phyloP scores from a whole-genome alignment of 1,140 invertebrate genomes.

The Drosophila punjabiensis region DNA sequence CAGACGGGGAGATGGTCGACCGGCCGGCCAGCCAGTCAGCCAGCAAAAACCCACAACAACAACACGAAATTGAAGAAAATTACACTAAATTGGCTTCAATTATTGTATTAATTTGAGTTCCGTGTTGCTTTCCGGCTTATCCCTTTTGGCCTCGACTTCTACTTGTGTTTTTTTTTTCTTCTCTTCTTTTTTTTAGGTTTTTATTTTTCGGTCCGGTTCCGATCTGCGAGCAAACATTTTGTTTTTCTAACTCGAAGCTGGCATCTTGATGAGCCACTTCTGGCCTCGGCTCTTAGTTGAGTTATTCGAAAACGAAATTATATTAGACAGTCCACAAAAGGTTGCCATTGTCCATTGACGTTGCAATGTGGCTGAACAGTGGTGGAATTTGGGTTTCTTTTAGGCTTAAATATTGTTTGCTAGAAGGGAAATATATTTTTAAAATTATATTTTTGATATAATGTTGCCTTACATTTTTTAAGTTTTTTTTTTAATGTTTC shows the following conservation, averaged over 20 bases:
- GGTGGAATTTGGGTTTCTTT: not conserved
- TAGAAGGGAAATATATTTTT: not conserved
- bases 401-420: too few relatives aligned
- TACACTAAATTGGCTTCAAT: conserved; percentile 85
- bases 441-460: too few relatives aligned
- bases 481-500: too few relatives aligned
- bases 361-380: conserved; percentile 28
- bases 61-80: conserved; percentile 75
- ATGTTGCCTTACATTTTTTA: rapidly evolving
- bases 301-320: conserved; percentile 75
- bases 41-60: conserved; percentile 50
- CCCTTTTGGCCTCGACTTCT: conserved; percentile 65
- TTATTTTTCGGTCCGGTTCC: conserved; percentile 31
- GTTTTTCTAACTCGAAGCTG: conserved; percentile 76
- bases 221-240: conserved; percentile 66
- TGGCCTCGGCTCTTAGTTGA: conserved; percentile 61
- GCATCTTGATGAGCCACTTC: conserved; percentile 74
- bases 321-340: conserved; percentile 61
- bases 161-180: conserved; percentile 35
- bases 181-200: conserved; percentile 23
- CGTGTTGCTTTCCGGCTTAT: conserved; percentile 85
- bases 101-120: conserved; percentile 85
- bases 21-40: conserved; percentile 14
- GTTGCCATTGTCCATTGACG: conserved; percentile 12
- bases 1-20: conserved; percentile 27